Base-by-base conservation (phyloP, 2,888 invertebrate species). In the Thymelicus lineola region DNA sequence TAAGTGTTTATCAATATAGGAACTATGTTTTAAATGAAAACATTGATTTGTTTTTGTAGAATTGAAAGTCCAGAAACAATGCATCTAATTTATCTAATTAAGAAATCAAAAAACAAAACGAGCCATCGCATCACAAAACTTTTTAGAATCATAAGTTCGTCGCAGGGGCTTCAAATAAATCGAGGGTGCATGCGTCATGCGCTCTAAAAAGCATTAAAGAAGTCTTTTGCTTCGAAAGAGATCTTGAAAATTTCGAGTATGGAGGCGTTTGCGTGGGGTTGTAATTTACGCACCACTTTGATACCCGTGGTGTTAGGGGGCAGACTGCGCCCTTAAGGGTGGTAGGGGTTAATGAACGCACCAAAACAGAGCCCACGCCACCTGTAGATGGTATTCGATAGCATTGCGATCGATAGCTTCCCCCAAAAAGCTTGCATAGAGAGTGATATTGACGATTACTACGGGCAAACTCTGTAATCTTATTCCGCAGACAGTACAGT, bases 311-410 rank as follows among this genome's bases (percentile, higher is more conserved):
- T 59, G 48, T 58, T 50, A 42, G 59, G 64, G 69, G 83, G 79
- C 78, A 87, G 88, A 86, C 90, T 72, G 85, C 80, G 85, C 87
- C 86, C 82, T 77, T 67, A 71, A 75, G 77, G 81, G 76, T 75
- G 75, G 71, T 66, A 65, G 80, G 75, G 90, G 90, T 92, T 87
- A 81, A 85, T 78, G 91, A 82, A 83, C 90, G 86, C 82, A 86
- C 85, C 87, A 90, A 86, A 91, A 91, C 90, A 91, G 74, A 75
- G 4, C 73, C 48, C 76, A 74, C 73, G 77, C 81, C 83, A 86
- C 90, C 90, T 89, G 90, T 88, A 84, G 86, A 69, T 66, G 69
- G 64, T 71, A 72, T 65, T 71, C 65, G 63, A 74, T 74, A 64
- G 10, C 57, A 61, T 38, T 36, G 36, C 68, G 74, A 72, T 74